Percentiles rank a stretch among this genome's conserved stretches.
These are phyloP conservation scores for Nomia melanderi DNA, from an alignment of 1,140 invertebrate genomes.

Conservation along the genomic window DNA sequence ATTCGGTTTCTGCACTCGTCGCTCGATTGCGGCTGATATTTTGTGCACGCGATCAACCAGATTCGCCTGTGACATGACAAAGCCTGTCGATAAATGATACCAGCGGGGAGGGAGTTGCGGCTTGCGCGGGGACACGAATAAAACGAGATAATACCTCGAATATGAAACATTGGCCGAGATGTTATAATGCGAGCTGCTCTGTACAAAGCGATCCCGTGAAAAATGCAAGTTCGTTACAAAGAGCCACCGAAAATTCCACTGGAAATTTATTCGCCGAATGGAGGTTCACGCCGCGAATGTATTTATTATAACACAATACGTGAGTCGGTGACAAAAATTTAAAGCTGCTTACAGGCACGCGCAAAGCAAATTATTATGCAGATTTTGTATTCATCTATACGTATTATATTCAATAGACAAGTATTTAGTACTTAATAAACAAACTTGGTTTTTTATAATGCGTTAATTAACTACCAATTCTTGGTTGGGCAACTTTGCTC, in stretches of 20 bases:
- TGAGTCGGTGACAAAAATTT: too few species aligned
- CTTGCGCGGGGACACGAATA: constrained; percentile 33
- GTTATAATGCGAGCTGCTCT: constrained; percentile 18
- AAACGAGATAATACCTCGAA: constrained; percentile 53
- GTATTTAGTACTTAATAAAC: too few species aligned
- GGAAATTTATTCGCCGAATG: neutral
- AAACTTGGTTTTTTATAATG: too few species aligned
- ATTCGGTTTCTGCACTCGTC: neutral
- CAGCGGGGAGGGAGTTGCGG: constrained; percentile 16
- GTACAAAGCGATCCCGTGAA: constrained; percentile 8
- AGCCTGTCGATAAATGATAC: constrained; percentile 52
- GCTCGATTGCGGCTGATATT: constrained; percentile 13
- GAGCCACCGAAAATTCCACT: neutral
- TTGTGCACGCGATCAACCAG: constrained; percentile 42
- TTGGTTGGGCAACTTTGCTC: too few species aligned
- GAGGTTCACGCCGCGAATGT: neutral
- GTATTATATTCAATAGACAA: too few species aligned
- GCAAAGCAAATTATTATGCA: too few species aligned
- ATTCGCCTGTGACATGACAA: constrained; percentile 41
- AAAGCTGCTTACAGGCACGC: too few species aligned
- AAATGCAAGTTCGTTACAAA: constrained; percentile 36
- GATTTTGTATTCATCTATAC: too few species aligned
- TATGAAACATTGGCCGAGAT: constrained; percentile 46
- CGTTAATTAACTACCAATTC: too few species aligned
- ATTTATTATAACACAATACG: too few species aligned